Evolutionary conservation across 1,140 invertebrate species (phyloP), one percentile per base, ranked within the genome.

Genomic region (Drosophila jambulina): DNA sequence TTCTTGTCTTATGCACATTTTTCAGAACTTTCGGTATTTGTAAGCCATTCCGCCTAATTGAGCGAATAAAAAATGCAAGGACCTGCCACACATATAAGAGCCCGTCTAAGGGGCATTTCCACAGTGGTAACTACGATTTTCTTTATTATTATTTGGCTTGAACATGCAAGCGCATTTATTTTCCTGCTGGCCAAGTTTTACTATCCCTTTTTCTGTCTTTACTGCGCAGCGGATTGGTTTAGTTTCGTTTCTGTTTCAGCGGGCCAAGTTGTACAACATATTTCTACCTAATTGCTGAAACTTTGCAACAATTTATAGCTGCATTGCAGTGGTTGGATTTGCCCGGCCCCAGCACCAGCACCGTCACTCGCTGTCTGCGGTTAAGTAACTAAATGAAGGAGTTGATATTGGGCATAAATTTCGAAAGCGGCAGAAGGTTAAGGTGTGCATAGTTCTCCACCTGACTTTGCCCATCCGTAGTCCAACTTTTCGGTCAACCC

Each of bases 261-360:
- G 59, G 69, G 58, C 60, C 43, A 58, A 78, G 58, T 83, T 82
- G 80, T 67, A 78, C 84, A 88, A 71, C 80, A 87, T 88, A 88
- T 87, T 88, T 87, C 61, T 62, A 80, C 61, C 74, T 90, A 87
- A 87, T 87, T 87, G 85, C 77, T 71, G 58, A 80, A 88, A 88
- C 65, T 88, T 88, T 84, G 81, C 51, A 90, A 90, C 80, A 90
- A 90, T 84, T 84, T 88, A 90, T 84, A 81, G 78, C 84, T 88
- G 85, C 84, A 88, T 81, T 88, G 85, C 85, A 84, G 84, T 90
- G 81, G 78, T 56, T 58, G 42, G 68, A 75, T 63, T 72, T 56
- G 2, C 45, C 49, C 43, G 40, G 9, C 36, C 13, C 15, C 46
- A 19, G 13, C 23, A 56, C 62, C 17, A 13, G 15, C 23, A 60